phyloP scores from a whole-genome alignment of 2,797 vertebrate species.

The Limosa lapponica region DNA sequence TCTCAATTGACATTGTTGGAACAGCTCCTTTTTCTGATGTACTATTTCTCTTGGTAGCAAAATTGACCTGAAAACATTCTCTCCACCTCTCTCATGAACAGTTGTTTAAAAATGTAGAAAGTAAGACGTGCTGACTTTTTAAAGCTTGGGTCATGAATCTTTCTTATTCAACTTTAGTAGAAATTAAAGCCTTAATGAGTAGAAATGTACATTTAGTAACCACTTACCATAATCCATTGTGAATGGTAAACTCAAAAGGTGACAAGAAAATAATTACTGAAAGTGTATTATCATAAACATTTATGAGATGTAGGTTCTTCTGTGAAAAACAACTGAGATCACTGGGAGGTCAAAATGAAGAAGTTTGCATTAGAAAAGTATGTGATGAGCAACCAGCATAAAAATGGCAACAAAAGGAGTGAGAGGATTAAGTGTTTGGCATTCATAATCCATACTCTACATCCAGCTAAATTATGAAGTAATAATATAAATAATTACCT shows the following conservation, averaged over 20 bases:
- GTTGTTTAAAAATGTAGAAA: background rate
- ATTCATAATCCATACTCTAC: background rate
- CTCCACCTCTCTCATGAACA: background rate
- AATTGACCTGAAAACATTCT: background rate
- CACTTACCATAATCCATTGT: background rate
- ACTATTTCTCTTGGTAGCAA: background rate
- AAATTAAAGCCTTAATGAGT: background rate
- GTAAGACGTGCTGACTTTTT: background rate
- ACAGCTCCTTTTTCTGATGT: background rate
- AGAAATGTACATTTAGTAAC: background rate
- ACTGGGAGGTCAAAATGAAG: background rate
- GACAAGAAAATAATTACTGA: background rate
- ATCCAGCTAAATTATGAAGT: background rate
- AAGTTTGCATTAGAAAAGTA: background rate
- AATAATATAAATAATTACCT: background rate
- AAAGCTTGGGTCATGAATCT: background rate
- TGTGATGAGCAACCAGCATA: background rate
- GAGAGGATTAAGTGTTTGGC: background rate
- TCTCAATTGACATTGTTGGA: background rate
- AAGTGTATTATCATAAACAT: background rate
- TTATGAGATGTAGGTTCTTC: background rate
- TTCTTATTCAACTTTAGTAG: background rate
- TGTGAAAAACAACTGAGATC: background rate
- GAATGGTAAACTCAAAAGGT: background rate
- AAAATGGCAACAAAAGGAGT: background rate